These are phyloP conservation scores for Diachrysia chrysitis DNA, from an alignment of 2,888 invertebrate species.

Conservation along the genomic window DNA sequence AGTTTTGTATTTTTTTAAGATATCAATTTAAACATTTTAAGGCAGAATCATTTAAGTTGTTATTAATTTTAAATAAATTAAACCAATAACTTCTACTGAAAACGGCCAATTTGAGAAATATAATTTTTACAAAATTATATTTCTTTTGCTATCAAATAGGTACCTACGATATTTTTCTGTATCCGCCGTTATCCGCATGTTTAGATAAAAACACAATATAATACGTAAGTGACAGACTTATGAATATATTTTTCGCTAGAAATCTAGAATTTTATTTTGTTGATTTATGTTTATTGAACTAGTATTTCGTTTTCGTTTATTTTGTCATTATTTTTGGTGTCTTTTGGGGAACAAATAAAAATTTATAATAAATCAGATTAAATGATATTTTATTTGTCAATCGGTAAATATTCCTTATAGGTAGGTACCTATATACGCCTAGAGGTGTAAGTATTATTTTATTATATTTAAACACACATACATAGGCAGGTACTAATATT, in stretches of 20 bases:
- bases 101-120: background rate
- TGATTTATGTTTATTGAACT: constrained; percentile 59
- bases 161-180: background rate
- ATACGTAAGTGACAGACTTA: constrained; percentile 33
- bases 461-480: no score
- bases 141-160: background rate
- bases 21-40: background rate
- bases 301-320: constrained; percentile 57
- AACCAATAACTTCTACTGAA: constrained; percentile 12
- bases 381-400: background rate
- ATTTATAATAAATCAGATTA: constrained; percentile 22
- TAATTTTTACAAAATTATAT: background rate
- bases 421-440: background rate
- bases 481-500: no score
- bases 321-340: constrained; percentile 63
- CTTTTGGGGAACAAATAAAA: constrained; percentile 72
- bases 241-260: constrained; percentile 34
- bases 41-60: constrained; percentile 35
- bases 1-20: background rate
- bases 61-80: constrained; percentile 63
- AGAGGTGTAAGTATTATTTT: no score
- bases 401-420: no score
- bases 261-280: constrained; percentile 57
- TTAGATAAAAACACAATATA: background rate
- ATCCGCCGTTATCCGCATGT: constrained; percentile 35